These are phyloP conservation scores for Limonius californicus DNA, from an alignment of 1,140 invertebrate genomes.

Conservation along the genomic window DNA sequence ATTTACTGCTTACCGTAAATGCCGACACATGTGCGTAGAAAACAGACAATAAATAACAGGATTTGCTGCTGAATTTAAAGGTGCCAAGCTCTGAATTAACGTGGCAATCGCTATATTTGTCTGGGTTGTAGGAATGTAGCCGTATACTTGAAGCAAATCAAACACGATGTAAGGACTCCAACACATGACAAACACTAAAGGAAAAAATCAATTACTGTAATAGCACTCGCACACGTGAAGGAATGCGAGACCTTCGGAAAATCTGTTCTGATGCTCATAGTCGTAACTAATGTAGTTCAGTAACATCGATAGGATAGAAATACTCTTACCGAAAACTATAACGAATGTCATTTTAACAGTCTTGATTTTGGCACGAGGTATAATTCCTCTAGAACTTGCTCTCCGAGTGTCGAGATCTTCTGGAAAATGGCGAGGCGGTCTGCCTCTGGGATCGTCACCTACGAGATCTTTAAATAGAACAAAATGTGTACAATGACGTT, in stretches of 20 bases:
- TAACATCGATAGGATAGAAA: slow-evolving; percentile 27
- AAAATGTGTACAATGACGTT: not conserved
- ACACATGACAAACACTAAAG: slow-evolving; percentile 87
- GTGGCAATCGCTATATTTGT: slow-evolving; percentile 80
- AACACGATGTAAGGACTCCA: slow-evolving; percentile 96
- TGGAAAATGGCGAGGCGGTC: slow-evolving; percentile 37
- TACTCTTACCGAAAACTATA: slow-evolving; percentile 89
- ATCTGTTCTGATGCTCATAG: no score
- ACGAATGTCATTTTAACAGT: slow-evolving; percentile 97
- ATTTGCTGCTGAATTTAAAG: slow-evolving; percentile 91
- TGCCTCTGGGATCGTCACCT: slow-evolving; percentile 35
- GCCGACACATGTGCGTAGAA: slow-evolving; percentile 82
- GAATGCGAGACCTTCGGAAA: no score
- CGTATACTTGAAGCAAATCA: slow-evolving; percentile 88
- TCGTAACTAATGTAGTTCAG: no score
- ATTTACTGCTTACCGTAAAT: slow-evolving; percentile 63
- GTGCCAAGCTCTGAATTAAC: slow-evolving; percentile 89
- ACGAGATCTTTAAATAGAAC: slow-evolving; percentile 5
- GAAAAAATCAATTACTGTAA: no score
- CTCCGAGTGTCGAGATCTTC: slow-evolving; percentile 60
- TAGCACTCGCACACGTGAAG: no score
- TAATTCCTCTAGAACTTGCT: slow-evolving; percentile 79
- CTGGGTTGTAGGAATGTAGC: slow-evolving; percentile 74
- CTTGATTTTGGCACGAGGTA: slow-evolving; percentile 91
- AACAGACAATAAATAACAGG: slow-evolving; percentile 95